A percentile compares a stretch with the other conserved stretches of the same genome.
Evolutionary conservation across 2,113 vertebrate genomes (phyloP).

Genomic region (Tor tambroides): DNA sequence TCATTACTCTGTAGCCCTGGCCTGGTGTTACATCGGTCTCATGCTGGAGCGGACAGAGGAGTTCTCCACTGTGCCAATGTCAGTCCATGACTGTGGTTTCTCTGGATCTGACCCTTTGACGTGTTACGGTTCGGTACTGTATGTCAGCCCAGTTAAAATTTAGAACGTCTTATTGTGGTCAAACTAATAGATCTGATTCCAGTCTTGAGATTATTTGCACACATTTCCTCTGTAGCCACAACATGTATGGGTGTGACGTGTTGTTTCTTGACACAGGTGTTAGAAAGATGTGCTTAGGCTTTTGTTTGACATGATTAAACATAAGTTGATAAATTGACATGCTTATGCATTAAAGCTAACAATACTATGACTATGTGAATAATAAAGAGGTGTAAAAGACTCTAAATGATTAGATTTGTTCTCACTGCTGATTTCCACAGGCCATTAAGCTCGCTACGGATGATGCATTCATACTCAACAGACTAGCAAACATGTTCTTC

Average conservation of each 20-base stretch:
- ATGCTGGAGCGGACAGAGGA: slow-evolving; percentile 81
- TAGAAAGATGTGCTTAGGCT: neutral
- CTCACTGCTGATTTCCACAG: slow-evolving; percentile 63
- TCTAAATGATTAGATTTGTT: neutral
- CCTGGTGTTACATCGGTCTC: slow-evolving; percentile 84
- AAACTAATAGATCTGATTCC: neutral
- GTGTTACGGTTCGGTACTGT: slow-evolving; percentile 80
- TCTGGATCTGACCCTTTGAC: slow-evolving; percentile 78
- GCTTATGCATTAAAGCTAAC: neutral
- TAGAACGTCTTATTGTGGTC: neutral
- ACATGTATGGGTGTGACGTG: neutral
- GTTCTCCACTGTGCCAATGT: slow-evolving; percentile 79
- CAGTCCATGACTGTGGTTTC: slow-evolving; percentile 82
- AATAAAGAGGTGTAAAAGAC: neutral
- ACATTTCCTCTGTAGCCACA: neutral
- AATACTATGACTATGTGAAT: neutral
- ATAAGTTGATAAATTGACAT: neutral
- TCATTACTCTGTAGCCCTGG: slow-evolving; percentile 69
- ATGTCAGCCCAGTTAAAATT: neutral
- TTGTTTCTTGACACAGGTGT: slow-evolving; percentile 10
- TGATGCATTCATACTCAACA: slow-evolving; percentile 74
- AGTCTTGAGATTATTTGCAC: neutral
- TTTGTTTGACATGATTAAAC: neutral
- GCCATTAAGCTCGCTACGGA: slow-evolving; percentile 79
- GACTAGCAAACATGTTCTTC: slow-evolving; percentile 78